Base-by-base conservation (phyloP, 2,888 invertebrate species). In the Tetrapedia diversipes region DNA sequence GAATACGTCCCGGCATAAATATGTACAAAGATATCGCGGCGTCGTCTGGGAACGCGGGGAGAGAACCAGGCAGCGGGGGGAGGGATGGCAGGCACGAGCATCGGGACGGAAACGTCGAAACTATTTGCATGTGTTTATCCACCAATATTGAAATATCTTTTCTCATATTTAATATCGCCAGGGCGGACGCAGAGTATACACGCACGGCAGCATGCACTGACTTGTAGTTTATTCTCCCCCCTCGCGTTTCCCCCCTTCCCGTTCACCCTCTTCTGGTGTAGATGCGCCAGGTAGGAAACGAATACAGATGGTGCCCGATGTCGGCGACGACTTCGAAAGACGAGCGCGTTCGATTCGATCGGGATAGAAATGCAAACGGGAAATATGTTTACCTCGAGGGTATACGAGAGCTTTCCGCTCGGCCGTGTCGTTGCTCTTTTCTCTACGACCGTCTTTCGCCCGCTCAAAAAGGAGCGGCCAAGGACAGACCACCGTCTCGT, bases 111-210 rank as follows among this genome's bases (percentile, higher is more conserved):
- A 51, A 70, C 69, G 72, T 64, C 53, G 47, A 70, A 56, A 66
- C 56, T 71, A 75, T 76, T 82, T 77, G 80, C 59, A 27, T 56
- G 57, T 79, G 83, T 85, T 87, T 86, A 82, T 80, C 59, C 67
- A 82, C 80, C 85, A 82, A 88, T 87, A 89, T 89, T 87, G 87
- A 89, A 89, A 87, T 86, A 86, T 88, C 82, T 84, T 80, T 76
- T 69, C 77, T 86, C 80, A 86, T 85, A 88, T 88, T 89, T 88
- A 88, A 88, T 86, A 87, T 86, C 77, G 83, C 78, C 70, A 60
- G 71, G 74, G 83, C 71, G 80, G 83, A 82, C 70, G 77, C 73
- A 76, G 81, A 76, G 81, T 72, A 80, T 68, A 70, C 57, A 77
- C 61, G 71, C 71, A 54, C 53, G 22, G 24, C 11, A 4, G 16